Conservation (phyloP, 2,113 vertebrate genomes). For the Phocoena phocoena region DNA sequence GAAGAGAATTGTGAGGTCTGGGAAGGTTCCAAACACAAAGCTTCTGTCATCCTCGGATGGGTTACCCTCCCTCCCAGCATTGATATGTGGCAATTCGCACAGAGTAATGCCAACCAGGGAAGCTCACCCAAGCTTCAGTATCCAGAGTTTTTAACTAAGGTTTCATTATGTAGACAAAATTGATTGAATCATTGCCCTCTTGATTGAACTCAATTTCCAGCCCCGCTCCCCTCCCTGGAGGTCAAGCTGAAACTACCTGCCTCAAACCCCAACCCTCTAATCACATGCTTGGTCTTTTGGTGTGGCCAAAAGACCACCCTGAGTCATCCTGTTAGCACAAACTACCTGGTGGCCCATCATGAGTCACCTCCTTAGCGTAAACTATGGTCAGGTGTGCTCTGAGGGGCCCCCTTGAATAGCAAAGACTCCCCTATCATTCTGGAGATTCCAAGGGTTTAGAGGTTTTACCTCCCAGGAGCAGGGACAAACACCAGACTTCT, state of each 20-base stretch:
- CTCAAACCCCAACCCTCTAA: neutral
- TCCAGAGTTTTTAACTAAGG: neutral
- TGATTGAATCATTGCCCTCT: neutral
- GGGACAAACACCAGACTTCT: neutral
- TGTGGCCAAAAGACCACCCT: neutral
- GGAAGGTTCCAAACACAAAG: neutral
- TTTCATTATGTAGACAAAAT: neutral
- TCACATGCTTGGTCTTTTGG: neutral
- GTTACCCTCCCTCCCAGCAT: neutral
- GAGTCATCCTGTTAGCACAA: neutral
- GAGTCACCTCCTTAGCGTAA: neutral
- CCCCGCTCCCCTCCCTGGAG: neutral
- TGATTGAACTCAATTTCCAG: neutral
- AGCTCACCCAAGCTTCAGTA: neutral
- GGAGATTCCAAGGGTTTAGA: neutral
- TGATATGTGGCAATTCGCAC: neutral
- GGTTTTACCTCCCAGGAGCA: neutral
- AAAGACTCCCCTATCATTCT: neutral
- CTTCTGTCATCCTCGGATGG: neutral
- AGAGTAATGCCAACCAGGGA: neutral
- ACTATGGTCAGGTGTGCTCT: neutral
- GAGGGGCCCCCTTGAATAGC: neutral
- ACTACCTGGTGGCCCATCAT: neutral
- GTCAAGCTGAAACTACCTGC: neutral
- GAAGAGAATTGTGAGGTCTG: neutral